Percentiles rank a stretch among this genome's conserved stretches.
Evolutionary conservation across 2,113 vertebrate genomes (phyloP).

Genomic region (Peromyscus leucopus): DNA sequence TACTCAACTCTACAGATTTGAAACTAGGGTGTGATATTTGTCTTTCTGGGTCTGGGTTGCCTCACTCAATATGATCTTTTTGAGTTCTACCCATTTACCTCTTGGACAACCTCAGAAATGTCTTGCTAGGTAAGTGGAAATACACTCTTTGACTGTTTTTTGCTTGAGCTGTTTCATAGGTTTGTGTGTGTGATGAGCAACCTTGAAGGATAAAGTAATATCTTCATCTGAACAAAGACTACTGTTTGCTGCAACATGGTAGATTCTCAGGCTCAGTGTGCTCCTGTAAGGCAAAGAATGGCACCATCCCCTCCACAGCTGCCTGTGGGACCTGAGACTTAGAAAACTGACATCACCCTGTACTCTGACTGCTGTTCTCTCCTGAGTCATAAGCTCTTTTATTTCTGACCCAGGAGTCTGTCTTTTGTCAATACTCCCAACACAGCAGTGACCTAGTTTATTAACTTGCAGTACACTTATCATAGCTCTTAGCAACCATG

Average conservation of each 20-base stretch:
- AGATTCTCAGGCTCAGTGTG: not conserved
- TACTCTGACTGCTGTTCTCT: not conserved
- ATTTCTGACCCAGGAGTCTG: not conserved
- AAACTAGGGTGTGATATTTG: not conserved
- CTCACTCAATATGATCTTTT: not conserved
- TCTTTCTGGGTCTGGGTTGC: not conserved
- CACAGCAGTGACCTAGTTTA: not conserved
- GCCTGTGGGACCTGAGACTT: not conserved
- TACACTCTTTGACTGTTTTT: not conserved
- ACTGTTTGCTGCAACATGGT: not conserved
- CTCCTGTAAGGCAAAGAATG: not conserved
- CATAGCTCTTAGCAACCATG: not conserved
- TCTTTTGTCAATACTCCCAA: not conserved
- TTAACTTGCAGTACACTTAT: not conserved
- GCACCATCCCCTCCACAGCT: not conserved
- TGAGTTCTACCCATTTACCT: not conserved
- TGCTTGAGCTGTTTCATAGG: not conserved
- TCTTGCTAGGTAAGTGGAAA: not conserved
- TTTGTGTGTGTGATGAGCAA: not conserved
- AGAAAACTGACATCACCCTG: not conserved
- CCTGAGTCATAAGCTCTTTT: not conserved
- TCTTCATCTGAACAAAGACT: not conserved
- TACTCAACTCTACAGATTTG: not conserved
- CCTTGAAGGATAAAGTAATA: not conserved
- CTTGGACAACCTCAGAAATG: not conserved